Conservation (phyloP, 2,888 invertebrate species). For the Noctua janthina region DNA sequence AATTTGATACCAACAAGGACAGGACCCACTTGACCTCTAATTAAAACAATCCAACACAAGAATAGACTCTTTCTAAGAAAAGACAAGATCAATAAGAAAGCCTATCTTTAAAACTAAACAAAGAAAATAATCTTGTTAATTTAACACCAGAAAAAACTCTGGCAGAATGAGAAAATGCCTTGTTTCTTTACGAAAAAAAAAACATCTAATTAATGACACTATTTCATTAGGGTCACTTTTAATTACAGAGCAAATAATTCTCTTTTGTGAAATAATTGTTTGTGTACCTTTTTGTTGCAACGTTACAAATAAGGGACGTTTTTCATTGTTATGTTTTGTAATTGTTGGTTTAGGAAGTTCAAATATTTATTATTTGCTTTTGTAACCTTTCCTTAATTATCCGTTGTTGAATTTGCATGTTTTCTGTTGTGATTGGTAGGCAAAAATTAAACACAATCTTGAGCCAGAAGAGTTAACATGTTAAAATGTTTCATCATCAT, state of each 20-base stretch:
- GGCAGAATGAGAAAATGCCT: constrained; percentile 51
- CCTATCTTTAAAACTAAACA: constrained; percentile 54
- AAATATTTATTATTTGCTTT: constrained; percentile 35
- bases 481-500: background rate
- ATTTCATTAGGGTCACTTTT: constrained; percentile 70
- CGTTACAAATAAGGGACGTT: constrained; percentile 39
- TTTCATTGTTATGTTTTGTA: constrained; percentile 33
- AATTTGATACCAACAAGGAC: background rate
- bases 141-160: constrained; percentile 55
- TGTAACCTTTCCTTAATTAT: constrained; percentile 21
- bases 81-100: constrained; percentile 43
- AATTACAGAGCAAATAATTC: constrained; percentile 68
- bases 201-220: constrained; percentile 71
- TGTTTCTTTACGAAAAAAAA: constrained; percentile 62
- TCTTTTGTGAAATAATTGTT: constrained; percentile 58
- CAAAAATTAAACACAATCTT: background rate
- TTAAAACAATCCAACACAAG: background rate
- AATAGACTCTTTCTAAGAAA: background rate
- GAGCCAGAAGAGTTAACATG: background rate
- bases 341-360: constrained; percentile 31
- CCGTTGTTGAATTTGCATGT: constrained; percentile 1
- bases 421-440: background rate
- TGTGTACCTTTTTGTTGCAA: constrained; percentile 44
- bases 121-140: constrained; percentile 63
- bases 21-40: background rate